These are phyloP conservation scores for Microtus richardsoni DNA, from an alignment of 2,113 vertebrate species.

Conservation along the genomic window DNA sequence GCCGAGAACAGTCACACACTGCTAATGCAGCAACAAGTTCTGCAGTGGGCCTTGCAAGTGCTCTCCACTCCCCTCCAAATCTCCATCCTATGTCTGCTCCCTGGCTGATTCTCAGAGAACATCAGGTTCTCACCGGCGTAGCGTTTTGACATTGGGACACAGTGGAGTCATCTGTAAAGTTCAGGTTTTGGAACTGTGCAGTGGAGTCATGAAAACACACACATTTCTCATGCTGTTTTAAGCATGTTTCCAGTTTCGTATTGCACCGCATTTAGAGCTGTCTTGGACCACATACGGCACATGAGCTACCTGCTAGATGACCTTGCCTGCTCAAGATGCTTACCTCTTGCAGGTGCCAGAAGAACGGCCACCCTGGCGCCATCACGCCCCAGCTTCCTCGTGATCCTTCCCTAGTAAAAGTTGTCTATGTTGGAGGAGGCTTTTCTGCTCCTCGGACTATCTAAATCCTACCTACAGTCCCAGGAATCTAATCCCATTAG, in stretches of 20 bases:
- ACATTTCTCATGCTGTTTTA: background rate
- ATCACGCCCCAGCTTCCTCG: background rate
- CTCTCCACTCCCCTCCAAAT: background rate
- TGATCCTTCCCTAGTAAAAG: background rate
- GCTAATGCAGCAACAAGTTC: background rate
- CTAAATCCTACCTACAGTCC: background rate
- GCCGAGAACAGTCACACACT: background rate
- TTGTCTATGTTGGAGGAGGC: background rate
- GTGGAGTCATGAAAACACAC: no score
- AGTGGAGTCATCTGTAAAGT: background rate
- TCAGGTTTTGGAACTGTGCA: background rate
- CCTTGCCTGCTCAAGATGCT: background rate
- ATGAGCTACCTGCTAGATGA: background rate
- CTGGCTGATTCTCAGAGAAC: background rate
- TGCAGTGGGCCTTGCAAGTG: background rate
- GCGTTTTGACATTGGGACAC: background rate
- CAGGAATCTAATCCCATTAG: background rate
- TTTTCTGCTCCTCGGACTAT: background rate
- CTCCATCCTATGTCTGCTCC: background rate
- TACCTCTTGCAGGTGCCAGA: background rate
- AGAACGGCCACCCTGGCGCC: background rate
- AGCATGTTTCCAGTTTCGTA: background rate
- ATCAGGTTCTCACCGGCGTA: background rate
- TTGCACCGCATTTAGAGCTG: background rate
- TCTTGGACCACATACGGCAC: background rate